Percentiles rank a stretch among this genome's conserved stretches.
These are phyloP conservation scores for Rynchops niger DNA, from an alignment of 2,113 vertebrate genomes.

Conservation along the genomic window DNA sequence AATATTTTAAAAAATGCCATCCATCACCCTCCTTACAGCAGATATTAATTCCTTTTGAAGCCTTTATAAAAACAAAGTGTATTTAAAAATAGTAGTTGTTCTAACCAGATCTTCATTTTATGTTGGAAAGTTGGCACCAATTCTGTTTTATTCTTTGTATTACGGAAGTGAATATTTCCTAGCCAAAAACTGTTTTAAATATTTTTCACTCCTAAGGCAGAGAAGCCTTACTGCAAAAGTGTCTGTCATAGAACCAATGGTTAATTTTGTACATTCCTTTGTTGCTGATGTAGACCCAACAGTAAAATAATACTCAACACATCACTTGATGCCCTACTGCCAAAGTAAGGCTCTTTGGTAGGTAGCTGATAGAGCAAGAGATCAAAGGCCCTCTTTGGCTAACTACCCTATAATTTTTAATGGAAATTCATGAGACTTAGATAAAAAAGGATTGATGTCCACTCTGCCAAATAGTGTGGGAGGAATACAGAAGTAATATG, in stretches of 20 bases:
- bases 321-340: not conserved
- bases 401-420: not conserved
- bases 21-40: not conserved
- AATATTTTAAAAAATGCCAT: not conserved
- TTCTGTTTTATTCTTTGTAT: not conserved
- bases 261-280: not conserved
- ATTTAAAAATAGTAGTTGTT: not conserved
- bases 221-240: not conserved
- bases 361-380: not conserved
- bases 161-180: not conserved
- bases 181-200: not conserved
- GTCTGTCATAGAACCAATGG: not conserved
- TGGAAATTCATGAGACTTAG: not conserved
- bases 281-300: not conserved
- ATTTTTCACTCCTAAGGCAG: not conserved
- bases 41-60: not conserved
- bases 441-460: not conserved
- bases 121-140: not conserved
- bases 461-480: not conserved
- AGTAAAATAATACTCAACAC: not conserved
- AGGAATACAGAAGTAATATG: not conserved
- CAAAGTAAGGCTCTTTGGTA: not conserved
- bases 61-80: not conserved
- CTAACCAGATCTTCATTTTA: not conserved
- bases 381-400: not conserved